Evolutionary conservation across 2,888 invertebrate species (phyloP).

Genomic region (Drosophila antonietae): DNA sequence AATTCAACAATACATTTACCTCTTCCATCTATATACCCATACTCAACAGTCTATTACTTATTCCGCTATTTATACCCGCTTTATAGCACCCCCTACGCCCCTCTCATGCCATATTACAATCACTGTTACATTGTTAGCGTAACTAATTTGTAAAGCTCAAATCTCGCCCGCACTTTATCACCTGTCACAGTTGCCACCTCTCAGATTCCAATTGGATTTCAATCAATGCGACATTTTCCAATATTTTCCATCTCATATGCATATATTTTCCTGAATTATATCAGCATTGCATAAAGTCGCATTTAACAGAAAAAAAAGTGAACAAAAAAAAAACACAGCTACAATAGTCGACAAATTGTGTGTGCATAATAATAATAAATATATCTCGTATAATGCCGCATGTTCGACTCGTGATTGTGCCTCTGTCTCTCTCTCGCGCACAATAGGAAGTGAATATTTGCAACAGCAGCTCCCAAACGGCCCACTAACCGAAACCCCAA

Average conservation of each 20-base stretch:
- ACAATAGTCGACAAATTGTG: slow-evolving; percentile 63
- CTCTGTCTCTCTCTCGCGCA: not conserved
- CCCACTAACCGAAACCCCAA: slow-evolving; percentile 77
- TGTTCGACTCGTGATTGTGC: slow-evolving; percentile 54
- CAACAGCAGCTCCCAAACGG: slow-evolving; percentile 55
- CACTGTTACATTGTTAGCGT: not conserved
- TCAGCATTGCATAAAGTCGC: slow-evolving; percentile 67
- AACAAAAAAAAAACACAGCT: slow-evolving; percentile 14
- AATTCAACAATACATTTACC: no score
- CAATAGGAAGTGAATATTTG: slow-evolving; percentile 69
- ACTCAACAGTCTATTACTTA: not conserved
- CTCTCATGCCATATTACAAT: not conserved
- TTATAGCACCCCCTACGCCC: no score
- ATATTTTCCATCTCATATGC: slow-evolving; percentile 16
- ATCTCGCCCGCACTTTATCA: slow-evolving; percentile 10
- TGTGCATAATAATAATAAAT: slow-evolving; percentile 37
- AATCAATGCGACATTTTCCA: slow-evolving; percentile 25
- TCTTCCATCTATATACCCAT: not conserved
- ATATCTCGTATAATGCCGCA: slow-evolving; percentile 52
- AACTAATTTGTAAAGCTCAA: slow-evolving; percentile 3
- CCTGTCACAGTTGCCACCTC: not conserved
- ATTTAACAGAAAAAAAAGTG: slow-evolving; percentile 1
- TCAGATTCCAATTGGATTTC: slow-evolving; percentile 10
- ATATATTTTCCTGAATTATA: slow-evolving; percentile 31
- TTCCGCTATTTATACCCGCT: not conserved